These are phyloP conservation scores for Tichodroma muraria DNA, from an alignment of 2,113 vertebrate species.

Conservation along the genomic window DNA sequence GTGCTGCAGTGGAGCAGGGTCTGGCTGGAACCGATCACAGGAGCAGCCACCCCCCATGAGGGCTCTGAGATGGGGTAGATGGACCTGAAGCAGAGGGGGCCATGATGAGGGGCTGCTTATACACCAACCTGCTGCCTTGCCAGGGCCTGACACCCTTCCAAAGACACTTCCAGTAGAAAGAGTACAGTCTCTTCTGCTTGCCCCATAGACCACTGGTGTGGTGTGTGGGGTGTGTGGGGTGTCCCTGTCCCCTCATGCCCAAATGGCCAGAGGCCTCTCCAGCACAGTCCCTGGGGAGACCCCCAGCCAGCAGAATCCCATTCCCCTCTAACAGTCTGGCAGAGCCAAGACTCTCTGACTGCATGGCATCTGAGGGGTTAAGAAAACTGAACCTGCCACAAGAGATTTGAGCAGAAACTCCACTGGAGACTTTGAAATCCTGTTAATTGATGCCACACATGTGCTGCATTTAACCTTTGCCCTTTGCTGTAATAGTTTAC, in stretches of 20 bases:
- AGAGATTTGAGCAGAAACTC: conserved; percentile 47
- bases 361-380: conserved; percentile 8
- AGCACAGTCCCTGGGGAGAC: background rate
- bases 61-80: accelerated
- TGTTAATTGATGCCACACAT: conserved; percentile 67
- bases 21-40: background rate
- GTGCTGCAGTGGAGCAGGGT: background rate
- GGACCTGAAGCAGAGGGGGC: background rate
- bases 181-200: background rate
- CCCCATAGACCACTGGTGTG: accelerated
- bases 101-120: background rate
- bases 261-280: background rate
- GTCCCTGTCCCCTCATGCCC: background rate
- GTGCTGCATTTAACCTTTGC: conserved; percentile 66
- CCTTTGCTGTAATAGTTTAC: conserved; percentile 62
- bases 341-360: background rate
- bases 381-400: conserved; percentile 41
- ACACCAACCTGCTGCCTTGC: background rate
- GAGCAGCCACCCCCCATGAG: accelerated
- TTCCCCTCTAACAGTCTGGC: background rate
- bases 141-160: background rate
- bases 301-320: background rate
- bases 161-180: background rate
- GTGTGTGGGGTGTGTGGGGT: accelerated
- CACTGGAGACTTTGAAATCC: conserved; percentile 57